Evolutionary conservation across 2,888 invertebrate species (phyloP).

Genomic region (Phaedon cochleariae): DNA sequence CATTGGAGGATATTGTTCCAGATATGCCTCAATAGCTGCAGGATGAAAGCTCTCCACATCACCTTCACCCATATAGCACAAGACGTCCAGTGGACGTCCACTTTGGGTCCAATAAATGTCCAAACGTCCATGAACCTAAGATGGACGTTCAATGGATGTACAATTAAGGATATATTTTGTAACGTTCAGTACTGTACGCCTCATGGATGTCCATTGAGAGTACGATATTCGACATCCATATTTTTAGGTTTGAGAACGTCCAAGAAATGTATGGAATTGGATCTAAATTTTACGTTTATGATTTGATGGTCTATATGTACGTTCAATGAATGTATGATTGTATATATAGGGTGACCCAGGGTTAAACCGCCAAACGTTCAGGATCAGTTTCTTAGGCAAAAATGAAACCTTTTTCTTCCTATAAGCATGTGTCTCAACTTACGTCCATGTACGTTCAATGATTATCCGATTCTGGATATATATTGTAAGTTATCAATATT

Average conservation of each 20-base stretch:
- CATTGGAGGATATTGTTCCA: too few species aligned
- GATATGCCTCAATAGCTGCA: too few species aligned
- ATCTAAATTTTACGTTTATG: background rate
- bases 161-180: background rate
- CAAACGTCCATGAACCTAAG: constrained; percentile 1
- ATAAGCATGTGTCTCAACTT: too few species aligned
- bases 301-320: background rate
- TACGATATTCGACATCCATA: background rate
- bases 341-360: too few species aligned
- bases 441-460: too few species aligned
- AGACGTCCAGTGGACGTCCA: constrained; percentile 4
- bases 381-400: too few species aligned
- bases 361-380: too few species aligned
- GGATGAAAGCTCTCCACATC: too few species aligned
- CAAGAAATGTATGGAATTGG: background rate
- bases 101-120: background rate
- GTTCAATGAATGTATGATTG: background rate
- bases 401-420: too few species aligned
- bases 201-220: background rate
- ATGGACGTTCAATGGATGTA: background rate
- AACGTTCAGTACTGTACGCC: background rate
- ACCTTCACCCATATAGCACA: constrained; percentile 3
- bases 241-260: background rate
- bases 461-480: too few species aligned
- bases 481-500: too few species aligned